Evolutionary conservation across 2,888 invertebrate species (phyloP).

Genomic region (Andrena praecox): DNA sequence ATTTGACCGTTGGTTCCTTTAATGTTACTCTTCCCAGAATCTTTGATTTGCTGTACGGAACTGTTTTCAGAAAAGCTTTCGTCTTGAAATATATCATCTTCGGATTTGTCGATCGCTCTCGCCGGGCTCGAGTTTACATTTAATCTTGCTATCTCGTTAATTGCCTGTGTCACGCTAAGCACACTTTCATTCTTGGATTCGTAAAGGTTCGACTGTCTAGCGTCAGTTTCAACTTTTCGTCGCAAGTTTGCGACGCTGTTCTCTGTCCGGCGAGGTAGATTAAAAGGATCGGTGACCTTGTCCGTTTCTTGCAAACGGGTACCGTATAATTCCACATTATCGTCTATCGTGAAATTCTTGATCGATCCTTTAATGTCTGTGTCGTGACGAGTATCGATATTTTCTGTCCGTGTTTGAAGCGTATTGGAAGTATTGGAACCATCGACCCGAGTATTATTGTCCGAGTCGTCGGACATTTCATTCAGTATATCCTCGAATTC

Average conservation of each 20-base stretch:
- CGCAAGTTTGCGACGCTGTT: not conserved
- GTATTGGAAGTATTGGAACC: not conserved
- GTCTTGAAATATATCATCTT: constrained; percentile 75
- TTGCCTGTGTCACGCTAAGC: constrained; percentile 59
- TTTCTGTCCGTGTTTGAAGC: not conserved
- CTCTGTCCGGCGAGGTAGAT: not conserved
- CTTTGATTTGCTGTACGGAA: not conserved
- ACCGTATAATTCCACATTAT: not conserved
- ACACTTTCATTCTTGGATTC: not conserved
- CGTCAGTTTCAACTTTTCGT: not conserved
- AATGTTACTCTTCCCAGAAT: not conserved
- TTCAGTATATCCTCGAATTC: constrained; percentile 67
- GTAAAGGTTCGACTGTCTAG: not conserved
- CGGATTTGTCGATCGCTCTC: constrained; percentile 59
- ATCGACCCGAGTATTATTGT: constrained; percentile 26
- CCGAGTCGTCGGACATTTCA: constrained; percentile 62
- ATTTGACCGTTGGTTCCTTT: not conserved
- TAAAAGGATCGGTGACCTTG: not conserved
- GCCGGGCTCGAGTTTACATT: constrained; percentile 22
- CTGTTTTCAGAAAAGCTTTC: not conserved
- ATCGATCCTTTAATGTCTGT: not conserved
- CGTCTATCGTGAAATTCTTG: not conserved
- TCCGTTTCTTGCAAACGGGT: not conserved
- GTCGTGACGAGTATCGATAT: not conserved
- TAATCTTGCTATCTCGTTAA: constrained; percentile 44